Conservation (phyloP, 1,140 invertebrate genomes). For the Tetragonula clypearis region DNA sequence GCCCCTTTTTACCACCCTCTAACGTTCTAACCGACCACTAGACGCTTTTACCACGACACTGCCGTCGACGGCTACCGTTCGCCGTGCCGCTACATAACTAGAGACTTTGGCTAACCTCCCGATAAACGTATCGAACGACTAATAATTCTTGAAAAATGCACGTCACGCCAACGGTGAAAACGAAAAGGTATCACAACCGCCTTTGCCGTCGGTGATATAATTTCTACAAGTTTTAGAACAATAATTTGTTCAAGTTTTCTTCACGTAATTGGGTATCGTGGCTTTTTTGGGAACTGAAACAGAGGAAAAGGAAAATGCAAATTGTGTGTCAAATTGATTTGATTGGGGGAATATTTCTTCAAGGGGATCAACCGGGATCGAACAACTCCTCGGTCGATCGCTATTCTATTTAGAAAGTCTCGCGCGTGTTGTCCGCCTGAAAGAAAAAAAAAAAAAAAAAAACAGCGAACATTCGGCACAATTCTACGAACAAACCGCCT, state of each 20-base stretch:
- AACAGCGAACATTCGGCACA: background rate
- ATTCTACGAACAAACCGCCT: background rate
- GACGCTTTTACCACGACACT: slow-evolving; percentile 53
- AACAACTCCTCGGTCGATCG: background rate
- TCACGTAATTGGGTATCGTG: background rate
- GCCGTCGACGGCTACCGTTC: background rate
- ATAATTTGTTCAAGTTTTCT: background rate
- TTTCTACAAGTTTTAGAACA: too few species aligned
- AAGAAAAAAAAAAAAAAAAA: background rate
- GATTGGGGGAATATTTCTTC: too few species aligned
- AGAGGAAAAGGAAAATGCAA: too few species aligned
- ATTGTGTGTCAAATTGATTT: too few species aligned
- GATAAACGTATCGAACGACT: slow-evolving; percentile 32
- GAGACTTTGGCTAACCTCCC: slow-evolving; percentile 45
- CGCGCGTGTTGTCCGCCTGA: background rate
- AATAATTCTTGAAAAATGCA: slow-evolving; percentile 8
- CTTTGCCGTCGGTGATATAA: too few species aligned
- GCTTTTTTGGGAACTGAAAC: background rate
- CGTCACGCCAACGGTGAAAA: too few species aligned
- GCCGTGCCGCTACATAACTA: slow-evolving; percentile 11
- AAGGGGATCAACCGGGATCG: too few species aligned
- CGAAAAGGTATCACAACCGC: too few species aligned
- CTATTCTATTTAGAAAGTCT: background rate
- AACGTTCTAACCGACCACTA: slow-evolving; percentile 3
- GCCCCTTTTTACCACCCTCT: background rate